phyloP scores from a whole-genome alignment of 2,113 vertebrate species.

The rat (Rattus norvegicus) region GRCr8 NC_086032.1:6872501-6873000 shows the following conservation, averaged over 20 bases:
- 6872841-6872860: no score
- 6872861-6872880: neutral
- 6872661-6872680: neutral
- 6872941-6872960: no score
- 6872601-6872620: conserved; percentile 39
- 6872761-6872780: no score
- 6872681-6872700: neutral
- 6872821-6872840: neutral
- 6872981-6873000: no score
- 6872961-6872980: neutral
- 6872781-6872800: neutral
- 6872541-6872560: conserved; percentile 92
- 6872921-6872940: neutral
- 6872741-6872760: neutral
- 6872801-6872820: neutral
- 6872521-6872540: conserved; percentile 89
- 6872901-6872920: neutral
- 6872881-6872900: no score
- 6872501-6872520: conserved; percentile 87
- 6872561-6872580: conserved; percentile 87
- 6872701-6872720: neutral
- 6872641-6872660: no score
- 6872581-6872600: conserved; percentile 90
- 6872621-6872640: no score
- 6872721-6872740: neutral